Conservation (phyloP, 2,888 invertebrate species). For the Drosophila planitibia region DNA sequence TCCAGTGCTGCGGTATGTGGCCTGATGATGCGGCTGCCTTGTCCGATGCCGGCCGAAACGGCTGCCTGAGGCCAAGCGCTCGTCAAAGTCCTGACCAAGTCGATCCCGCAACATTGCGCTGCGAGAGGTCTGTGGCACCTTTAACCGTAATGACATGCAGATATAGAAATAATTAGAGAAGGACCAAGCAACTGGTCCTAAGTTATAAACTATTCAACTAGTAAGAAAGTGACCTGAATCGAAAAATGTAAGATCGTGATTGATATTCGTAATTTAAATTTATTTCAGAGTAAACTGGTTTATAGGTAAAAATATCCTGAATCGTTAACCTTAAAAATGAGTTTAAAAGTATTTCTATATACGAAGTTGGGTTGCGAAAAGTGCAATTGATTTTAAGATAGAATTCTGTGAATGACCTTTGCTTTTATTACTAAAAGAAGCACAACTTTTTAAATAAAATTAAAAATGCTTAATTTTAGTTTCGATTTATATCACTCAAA, state of each 20-base stretch:
- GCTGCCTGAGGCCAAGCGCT: conserved; percentile 86
- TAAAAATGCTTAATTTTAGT: background rate
- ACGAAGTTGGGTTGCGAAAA: background rate
- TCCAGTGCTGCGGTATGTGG: conserved; percentile 92
- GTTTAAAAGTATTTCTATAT: background rate
- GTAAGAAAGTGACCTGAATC: background rate
- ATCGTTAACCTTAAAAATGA: background rate
- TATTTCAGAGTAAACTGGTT: background rate
- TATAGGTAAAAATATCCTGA: background rate
- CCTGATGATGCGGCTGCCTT: conserved; percentile 92
- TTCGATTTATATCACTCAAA: background rate
- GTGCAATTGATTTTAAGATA: background rate
- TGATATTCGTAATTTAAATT: background rate
- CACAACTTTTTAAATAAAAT: background rate
- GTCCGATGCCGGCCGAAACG: conserved; percentile 89
- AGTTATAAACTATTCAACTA: background rate
- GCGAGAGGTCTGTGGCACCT: conserved; percentile 90
- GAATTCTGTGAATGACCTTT: background rate
- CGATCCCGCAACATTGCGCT: conserved; percentile 85
- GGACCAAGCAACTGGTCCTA: background rate
- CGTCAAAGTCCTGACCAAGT: conserved; percentile 91
- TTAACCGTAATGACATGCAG: conserved; percentile 66
- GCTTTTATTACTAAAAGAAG: no score
- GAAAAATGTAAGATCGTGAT: background rate
- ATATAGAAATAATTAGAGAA: background rate